Evolutionary conservation across 1,140 invertebrate genomes (phyloP).

Genomic region (Drosophila teissieri): DNA sequence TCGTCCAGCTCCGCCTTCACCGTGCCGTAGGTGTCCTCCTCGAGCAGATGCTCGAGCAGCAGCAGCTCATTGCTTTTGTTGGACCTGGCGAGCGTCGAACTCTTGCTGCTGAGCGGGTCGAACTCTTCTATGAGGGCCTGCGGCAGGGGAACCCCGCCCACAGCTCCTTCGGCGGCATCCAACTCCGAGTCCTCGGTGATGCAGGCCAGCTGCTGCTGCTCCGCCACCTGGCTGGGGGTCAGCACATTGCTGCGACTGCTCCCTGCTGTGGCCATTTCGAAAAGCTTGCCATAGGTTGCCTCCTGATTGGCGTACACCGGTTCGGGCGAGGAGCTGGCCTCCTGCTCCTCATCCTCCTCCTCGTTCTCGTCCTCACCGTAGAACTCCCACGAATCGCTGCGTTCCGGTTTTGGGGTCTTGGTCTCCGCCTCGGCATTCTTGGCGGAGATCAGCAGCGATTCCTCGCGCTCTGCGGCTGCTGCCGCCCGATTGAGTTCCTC

Average conservation of each 20-base stretch:
- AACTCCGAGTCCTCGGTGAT: conserved; percentile 62
- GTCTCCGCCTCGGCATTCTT: conserved; percentile 60
- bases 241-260: conserved; percentile 49
- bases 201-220: conserved; percentile 36
- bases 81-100: conserved; percentile 57
- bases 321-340: conserved; percentile 56
- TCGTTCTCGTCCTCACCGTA: conserved; percentile 47
- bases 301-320: conserved; percentile 82
- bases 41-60: conserved; percentile 77
- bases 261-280: conserved; percentile 72
- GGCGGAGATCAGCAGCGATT: conserved; percentile 58
- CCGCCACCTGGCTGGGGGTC: conserved; percentile 34
- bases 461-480: conserved; percentile 53
- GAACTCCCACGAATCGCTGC: conserved; percentile 81
- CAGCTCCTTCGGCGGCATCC: conserved; percentile 64
- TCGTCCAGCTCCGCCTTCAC: conserved; percentile 70
- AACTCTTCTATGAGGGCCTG: conserved; percentile 78
- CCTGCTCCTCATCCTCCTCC: neutral
- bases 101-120: conserved; percentile 71
- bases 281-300: conserved; percentile 75
- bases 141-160: conserved; percentile 51
- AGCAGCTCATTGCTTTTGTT: conserved; percentile 82
- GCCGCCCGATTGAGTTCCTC: conserved; percentile 61
- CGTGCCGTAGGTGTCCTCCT: conserved; percentile 81
- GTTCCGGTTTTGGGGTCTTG: conserved; percentile 65